Percentiles rank a stretch among this genome's conserved stretches.
Evolutionary conservation across 2,113 vertebrate genomes (phyloP).

Genomic region (Nanorana parkeri): DNA sequence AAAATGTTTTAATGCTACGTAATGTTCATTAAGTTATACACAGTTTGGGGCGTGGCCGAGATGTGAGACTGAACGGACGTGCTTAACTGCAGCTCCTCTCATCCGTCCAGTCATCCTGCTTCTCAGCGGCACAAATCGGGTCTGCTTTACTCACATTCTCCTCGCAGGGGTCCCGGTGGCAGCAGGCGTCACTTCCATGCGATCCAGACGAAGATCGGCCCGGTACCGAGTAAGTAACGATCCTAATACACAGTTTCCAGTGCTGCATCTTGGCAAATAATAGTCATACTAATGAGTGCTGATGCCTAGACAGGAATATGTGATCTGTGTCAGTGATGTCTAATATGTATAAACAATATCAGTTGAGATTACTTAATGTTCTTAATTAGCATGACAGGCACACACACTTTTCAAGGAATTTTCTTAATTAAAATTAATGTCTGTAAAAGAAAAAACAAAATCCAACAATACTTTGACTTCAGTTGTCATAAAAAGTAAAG

Average conservation of each 20-base stretch:
- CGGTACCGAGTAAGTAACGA: too few species aligned
- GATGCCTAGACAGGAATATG: not conserved
- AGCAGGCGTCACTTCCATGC: too few species aligned
- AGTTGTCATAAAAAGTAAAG: not conserved
- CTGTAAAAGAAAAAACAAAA: slow-evolving; percentile 4
- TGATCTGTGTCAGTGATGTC: slow-evolving; percentile 1
- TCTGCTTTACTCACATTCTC: too few species aligned
- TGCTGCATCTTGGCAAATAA: not conserved
- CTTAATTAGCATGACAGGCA: slow-evolving; percentile 7
- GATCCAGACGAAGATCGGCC: too few species aligned
- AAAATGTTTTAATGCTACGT: too few species aligned
- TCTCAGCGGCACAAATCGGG: too few species aligned
- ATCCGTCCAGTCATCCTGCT: too few species aligned
- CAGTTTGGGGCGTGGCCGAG: too few species aligned
- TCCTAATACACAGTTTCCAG: slow-evolving; percentile 5
- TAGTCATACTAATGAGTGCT: slow-evolving; percentile 1
- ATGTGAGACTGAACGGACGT: too few species aligned
- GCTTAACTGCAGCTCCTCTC: too few species aligned
- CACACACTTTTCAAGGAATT: not conserved
- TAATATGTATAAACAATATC: slow-evolving; percentile 1
- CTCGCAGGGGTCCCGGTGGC: too few species aligned
- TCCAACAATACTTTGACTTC: not conserved
- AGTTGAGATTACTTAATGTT: not conserved
- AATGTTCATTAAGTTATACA: not conserved
- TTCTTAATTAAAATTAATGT: slow-evolving; percentile 16